These are phyloP conservation scores for Oasisia sp. DNA, from an alignment of 2,888 invertebrate genomes.

Conservation along the genomic window DNA sequence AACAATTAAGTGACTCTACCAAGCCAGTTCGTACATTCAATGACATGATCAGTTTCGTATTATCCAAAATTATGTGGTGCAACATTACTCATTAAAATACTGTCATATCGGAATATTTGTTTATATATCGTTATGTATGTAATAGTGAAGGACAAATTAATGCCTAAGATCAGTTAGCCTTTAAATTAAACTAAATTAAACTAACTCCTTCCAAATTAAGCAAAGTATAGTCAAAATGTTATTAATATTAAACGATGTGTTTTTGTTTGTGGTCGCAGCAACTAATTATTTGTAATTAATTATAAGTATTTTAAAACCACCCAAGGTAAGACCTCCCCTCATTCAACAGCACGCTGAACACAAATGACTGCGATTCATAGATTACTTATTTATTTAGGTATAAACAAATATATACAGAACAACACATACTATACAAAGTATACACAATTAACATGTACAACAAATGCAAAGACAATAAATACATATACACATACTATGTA, in stretches of 20 bases:
- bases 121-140: not conserved
- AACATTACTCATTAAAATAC: too few relatives aligned
- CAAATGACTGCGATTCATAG: not conserved
- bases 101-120: not conserved
- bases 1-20: not conserved
- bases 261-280: not conserved
- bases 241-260: not conserved
- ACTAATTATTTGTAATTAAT: not conserved
- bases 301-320: not conserved
- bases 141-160: too few relatives aligned
- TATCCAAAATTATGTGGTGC: too few relatives aligned
- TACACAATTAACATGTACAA: constrained; percentile 6
- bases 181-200: too few relatives aligned
- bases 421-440: constrained; percentile 13
- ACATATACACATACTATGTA: not conserved
- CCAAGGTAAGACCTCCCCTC: not conserved
- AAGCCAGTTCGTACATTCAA: not conserved
- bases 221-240: not conserved
- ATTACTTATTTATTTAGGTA: constrained; percentile 17
- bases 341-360: not conserved
- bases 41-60: too few relatives aligned
- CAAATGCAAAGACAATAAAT: not conserved
- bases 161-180: too few relatives aligned
- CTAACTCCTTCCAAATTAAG: not conserved
- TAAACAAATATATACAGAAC: not conserved